phyloP scores from a whole-genome alignment of 1,140 invertebrate species.

The Meloidogyne floridensis region DNA sequence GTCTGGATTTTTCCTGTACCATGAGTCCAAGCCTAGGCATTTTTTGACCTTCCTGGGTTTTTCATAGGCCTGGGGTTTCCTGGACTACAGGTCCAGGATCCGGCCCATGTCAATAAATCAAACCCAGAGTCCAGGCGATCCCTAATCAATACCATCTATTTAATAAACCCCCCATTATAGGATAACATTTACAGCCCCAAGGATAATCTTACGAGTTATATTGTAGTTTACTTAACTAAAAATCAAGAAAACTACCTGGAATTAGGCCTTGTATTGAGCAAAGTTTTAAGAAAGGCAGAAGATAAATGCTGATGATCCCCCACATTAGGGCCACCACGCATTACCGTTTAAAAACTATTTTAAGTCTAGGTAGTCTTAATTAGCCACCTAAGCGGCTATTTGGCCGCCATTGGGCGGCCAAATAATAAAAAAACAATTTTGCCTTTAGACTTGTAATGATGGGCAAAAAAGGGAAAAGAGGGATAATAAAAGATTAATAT shows the following conservation, averaged over 20 bases:
- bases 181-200: no score
- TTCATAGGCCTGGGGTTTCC: no score
- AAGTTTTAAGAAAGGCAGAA: constrained; percentile 9
- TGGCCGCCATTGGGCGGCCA: constrained; percentile 4
- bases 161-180: no score
- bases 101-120: no score
- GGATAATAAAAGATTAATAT: neutral
- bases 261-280: neutral
- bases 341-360: neutral
- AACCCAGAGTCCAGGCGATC: no score
- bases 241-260: neutral
- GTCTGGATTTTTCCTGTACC: no score
- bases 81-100: no score
- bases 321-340: neutral
- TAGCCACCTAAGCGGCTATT: neutral
- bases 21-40: no score
- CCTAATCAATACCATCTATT: no score
- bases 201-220: no score
- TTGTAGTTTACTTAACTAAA: neutral
- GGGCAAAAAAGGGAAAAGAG: neutral
- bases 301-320: neutral
- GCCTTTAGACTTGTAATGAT: neutral
- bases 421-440: neutral
- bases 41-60: no score
- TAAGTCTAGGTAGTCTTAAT: neutral